Percentiles rank a stretch among this genome's conserved stretches.
These are phyloP conservation scores for Gisinianus flammeolus DNA, from an alignment of 2,888 invertebrate species.

Conservation along the genomic window DNA sequence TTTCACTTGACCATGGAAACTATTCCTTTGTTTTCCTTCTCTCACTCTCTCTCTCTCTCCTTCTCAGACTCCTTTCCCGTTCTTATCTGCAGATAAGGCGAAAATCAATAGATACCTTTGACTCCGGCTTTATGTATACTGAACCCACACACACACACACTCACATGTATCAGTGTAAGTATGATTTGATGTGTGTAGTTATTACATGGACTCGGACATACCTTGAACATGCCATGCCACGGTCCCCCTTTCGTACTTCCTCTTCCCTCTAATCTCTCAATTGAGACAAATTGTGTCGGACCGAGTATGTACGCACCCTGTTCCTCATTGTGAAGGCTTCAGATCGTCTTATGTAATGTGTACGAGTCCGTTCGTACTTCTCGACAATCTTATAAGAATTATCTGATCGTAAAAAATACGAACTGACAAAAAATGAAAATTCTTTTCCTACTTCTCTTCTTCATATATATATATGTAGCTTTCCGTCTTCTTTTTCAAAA, in stretches of 20 bases:
- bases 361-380: background rate
- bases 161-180: background rate
- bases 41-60: background rate
- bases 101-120: constrained; percentile 4
- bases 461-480: too few relatives aligned
- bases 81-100: background rate
- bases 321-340: background rate
- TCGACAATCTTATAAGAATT: background rate
- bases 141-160: background rate
- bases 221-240: too few relatives aligned
- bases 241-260: background rate
- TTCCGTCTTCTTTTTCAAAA: too few relatives aligned
- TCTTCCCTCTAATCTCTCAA: constrained; percentile 1
- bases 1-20: constrained; percentile 4
- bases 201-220: background rate
- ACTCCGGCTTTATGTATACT: background rate
- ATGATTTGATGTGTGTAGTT: background rate
- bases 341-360: background rate
- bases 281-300: constrained; percentile 8
- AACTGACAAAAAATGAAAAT: background rate
- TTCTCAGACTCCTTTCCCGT: background rate
- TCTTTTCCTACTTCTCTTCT: background rate
- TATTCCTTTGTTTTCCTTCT: background rate
- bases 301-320: background rate
- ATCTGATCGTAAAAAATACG: constrained; percentile 3